Conservation (phyloP, 2,888 invertebrate genomes). For the Parelbella ahira region DNA sequence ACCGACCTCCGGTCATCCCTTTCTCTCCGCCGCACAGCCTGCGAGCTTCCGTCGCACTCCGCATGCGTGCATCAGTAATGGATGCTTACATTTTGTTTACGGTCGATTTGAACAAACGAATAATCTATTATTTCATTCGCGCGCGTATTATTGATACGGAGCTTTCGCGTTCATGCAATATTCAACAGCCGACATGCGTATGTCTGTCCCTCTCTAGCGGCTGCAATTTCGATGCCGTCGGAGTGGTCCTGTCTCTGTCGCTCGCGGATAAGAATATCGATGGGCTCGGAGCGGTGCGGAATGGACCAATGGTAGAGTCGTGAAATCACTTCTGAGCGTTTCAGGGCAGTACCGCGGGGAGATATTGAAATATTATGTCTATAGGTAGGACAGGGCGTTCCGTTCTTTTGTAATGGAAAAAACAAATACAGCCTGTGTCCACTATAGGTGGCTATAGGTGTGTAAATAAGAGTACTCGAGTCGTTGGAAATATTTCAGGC, state of each 20-base stretch:
- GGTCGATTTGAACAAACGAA: slow-evolving; percentile 79
- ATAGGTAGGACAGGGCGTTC: slow-evolving; percentile 62
- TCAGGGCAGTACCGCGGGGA: slow-evolving; percentile 57
- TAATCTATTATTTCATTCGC: slow-evolving; percentile 81
- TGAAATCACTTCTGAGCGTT: slow-evolving; percentile 63
- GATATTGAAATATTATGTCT: slow-evolving; percentile 77
- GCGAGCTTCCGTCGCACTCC: slow-evolving; percentile 37
- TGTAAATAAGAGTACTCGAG: slow-evolving; percentile 69
- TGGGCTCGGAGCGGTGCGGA: slow-evolving; percentile 48
- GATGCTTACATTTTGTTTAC: slow-evolving; percentile 79
- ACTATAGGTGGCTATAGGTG: slow-evolving; percentile 44
- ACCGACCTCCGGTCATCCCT: slow-evolving; percentile 45
- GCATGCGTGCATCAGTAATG: slow-evolving; percentile 64
- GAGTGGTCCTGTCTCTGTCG: slow-evolving; percentile 43
- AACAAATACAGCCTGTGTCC: slow-evolving; percentile 57
- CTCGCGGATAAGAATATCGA: slow-evolving; percentile 48
- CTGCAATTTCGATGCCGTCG: accelerated
- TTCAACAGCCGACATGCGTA: slow-evolving; percentile 52
- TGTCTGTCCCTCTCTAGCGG: slow-evolving; percentile 45
- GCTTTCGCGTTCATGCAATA: slow-evolving; percentile 71
- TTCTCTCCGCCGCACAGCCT: slow-evolving; percentile 36
- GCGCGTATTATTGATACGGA: slow-evolving; percentile 78
- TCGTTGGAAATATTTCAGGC: slow-evolving; percentile 65
- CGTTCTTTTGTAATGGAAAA: slow-evolving; percentile 74
- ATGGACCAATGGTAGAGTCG: slow-evolving; percentile 55